Base-by-base conservation (phyloP, 2,888 invertebrate genomes). In the Dascillus cervinus region DNA sequence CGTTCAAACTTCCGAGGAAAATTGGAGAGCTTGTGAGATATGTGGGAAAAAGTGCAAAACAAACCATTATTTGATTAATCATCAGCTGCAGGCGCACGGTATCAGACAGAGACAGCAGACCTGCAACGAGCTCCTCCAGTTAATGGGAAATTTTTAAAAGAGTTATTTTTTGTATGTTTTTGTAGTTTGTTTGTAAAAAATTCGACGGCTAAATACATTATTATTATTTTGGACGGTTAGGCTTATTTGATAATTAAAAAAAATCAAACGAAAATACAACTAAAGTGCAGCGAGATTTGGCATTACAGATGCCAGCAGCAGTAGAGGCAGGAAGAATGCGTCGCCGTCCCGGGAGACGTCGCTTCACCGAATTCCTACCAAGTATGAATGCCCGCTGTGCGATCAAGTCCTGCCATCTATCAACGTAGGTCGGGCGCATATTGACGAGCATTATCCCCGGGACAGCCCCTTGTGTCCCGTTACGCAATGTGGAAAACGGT, bases 401-500 rank as follows among this genome's bases (percentile, higher is more conserved):
- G 74, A 73, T 51, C 69, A 72, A 47, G 70, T 73, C 43, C 69
- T 82, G 62, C 73, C 71, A 48, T 76, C 80, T 46, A 72, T 77
- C 62, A 78, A 75, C 55, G 66, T 66, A 45, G 77, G 80, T 63
- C 76, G 85, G 38, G 74, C 75, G 29, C 87, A 87, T 66, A 73
- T 87, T 53, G 85, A 80, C 59, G 75, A 81, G 48, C 86, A 87
- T 69, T 86, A 87, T 70, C 87, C 87, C 40, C 77, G 85, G 53
- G 87, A 86, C 68, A 83, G 83, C 60, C 82, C 82, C 44, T 74
- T 77, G 44, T 88, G 86, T 66, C 87, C 87, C 21, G 86, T 86
- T 32, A 67, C 75, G 35, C 70, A 76, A 44, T 87, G 86, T 65
- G 79, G 79, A 31, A 75, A 82, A 43, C 72, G 72, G 48, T 87